A percentile compares a stretch with the other conserved stretches of the same genome.
phyloP scores from a whole-genome alignment of 2,797 vertebrate species.

The Gymnothorax javanicus region DNA sequence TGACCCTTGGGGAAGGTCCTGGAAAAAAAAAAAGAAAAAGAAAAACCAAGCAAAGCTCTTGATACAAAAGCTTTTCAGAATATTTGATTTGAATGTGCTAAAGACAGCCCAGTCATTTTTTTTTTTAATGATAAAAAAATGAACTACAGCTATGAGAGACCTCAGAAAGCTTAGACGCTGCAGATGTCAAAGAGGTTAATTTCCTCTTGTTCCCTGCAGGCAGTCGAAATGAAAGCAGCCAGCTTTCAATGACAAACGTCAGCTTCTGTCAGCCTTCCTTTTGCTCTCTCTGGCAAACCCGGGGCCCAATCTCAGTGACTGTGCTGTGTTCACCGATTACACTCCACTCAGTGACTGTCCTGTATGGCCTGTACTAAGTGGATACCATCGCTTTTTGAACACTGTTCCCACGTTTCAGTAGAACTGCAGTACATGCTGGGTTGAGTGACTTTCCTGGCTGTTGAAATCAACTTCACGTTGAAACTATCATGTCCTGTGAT shows the following conservation, averaged over 20 bases:
- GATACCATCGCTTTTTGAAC: not conserved
- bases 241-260: slow-evolving; percentile 24
- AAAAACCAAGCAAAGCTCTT: not conserved
- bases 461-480: not conserved
- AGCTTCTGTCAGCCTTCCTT: not conserved
- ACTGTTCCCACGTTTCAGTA: not conserved
- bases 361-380: not conserved
- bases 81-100: not conserved
- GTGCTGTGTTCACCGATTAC: not conserved
- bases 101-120: not conserved
- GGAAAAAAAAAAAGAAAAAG: not conserved
- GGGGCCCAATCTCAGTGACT: not conserved
- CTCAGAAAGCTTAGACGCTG: not conserved
- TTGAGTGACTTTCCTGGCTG: not conserved
- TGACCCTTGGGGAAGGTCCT: not conserved
- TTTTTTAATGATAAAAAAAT: not conserved
- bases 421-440: not conserved
- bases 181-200: slow-evolving; percentile 9
- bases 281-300: not conserved
- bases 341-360: not conserved
- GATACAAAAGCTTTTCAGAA: not conserved
- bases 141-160: slow-evolving; percentile 1
- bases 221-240: not conserved
- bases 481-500: not conserved
- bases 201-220: not conserved